Evolutionary conservation across 1,140 invertebrate species (phyloP).

Genomic region (Neodiprion lecontei): DNA sequence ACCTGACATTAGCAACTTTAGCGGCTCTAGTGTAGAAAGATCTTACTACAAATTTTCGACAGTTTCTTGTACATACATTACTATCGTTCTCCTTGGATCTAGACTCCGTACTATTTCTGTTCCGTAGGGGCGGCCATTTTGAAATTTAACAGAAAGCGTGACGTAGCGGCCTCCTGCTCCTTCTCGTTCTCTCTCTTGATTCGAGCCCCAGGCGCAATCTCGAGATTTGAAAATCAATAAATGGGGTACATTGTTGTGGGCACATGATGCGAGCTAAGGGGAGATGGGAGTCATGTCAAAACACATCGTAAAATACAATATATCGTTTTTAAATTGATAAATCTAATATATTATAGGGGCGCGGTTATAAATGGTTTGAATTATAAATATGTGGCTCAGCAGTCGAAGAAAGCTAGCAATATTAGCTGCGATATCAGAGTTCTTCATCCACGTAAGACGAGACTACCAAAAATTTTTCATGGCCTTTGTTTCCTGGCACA

Average conservation of each 20-base stretch:
- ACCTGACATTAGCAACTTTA: too few species aligned
- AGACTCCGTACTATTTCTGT: too few species aligned
- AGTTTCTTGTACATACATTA: too few species aligned
- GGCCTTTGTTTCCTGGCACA: slow-evolving; percentile 25
- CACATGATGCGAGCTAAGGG: slow-evolving; percentile 44
- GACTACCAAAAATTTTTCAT: slow-evolving; percentile 32
- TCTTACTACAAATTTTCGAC: too few species aligned
- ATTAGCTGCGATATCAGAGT: neutral
- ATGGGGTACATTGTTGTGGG: slow-evolving; percentile 46
- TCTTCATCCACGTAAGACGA: slow-evolving; percentile 27
- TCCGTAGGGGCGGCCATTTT: too few species aligned
- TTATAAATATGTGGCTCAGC: neutral
- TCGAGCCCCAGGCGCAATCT: neutral
- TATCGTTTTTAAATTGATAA: slow-evolving; percentile 33
- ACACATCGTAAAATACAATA: slow-evolving; percentile 35
- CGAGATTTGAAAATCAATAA: slow-evolving; percentile 58
- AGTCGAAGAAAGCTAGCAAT: neutral
- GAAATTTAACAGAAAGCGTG: neutral
- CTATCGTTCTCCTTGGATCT: too few species aligned
- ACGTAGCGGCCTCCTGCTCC: neutral
- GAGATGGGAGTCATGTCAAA: slow-evolving; percentile 54
- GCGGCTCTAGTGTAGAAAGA: too few species aligned
- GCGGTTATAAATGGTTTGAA: neutral
- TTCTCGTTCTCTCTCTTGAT: neutral
- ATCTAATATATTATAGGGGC: slow-evolving; percentile 20